phyloP scores from a whole-genome alignment of 1,140 invertebrate genomes.

The Hylaeus anthracinus region DNA sequence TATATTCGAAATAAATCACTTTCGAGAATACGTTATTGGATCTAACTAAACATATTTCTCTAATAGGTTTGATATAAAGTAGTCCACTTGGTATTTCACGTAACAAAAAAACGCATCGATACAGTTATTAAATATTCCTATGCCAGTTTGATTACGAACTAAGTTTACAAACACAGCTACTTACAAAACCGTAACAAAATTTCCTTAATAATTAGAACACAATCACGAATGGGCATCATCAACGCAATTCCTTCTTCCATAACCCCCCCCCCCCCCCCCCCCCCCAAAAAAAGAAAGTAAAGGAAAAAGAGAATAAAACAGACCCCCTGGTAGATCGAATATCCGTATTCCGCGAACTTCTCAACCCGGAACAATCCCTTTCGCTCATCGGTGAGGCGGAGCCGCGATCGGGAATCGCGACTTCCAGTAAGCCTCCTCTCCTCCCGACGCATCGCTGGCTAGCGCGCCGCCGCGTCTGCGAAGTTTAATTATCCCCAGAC shows the following conservation, averaged over 20 bases:
- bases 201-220: not conserved
- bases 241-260: not conserved
- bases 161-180: too few relatives aligned
- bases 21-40: too few relatives aligned
- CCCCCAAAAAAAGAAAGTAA: not conserved
- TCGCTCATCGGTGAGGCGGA: not conserved
- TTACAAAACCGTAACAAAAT: too few relatives aligned
- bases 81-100: too few relatives aligned
- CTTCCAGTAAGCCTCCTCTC: conserved; percentile 24
- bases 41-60: too few relatives aligned
- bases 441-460: not conserved
- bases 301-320: not conserved
- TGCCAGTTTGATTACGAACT: too few relatives aligned
- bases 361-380: not conserved
- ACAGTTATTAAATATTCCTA: too few relatives aligned
- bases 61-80: too few relatives aligned
- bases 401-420: conserved; percentile 20
- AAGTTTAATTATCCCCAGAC: conserved; percentile 60
- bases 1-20: too few relatives aligned
- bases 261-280: not conserved
- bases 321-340: not conserved
- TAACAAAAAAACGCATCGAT: too few relatives aligned
- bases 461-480: conserved; percentile 41
- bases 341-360: not conserved
- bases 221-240: not conserved